Evolutionary conservation across 2,113 vertebrate species (phyloP).

Genomic region (Todiramphus chloris): DNA sequence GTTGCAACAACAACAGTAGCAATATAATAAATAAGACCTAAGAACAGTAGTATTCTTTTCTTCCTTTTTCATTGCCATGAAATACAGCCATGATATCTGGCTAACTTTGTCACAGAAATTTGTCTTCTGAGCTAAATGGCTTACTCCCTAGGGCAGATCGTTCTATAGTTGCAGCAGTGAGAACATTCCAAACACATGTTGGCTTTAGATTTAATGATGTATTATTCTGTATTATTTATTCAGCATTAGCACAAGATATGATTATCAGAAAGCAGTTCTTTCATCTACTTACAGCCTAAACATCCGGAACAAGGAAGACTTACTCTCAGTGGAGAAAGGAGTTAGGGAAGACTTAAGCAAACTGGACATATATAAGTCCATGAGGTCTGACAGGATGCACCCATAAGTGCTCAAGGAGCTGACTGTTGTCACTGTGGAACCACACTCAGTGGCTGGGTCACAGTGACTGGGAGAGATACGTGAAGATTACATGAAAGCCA

Average conservation of each 20-base stretch:
- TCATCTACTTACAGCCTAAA: background rate
- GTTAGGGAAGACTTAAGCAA: background rate
- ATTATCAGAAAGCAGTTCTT: background rate
- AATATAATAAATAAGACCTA: background rate
- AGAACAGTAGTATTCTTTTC: background rate
- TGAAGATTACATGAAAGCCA: background rate
- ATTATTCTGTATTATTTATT: background rate
- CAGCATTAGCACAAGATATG: background rate
- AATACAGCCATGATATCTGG: background rate
- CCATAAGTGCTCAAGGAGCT: background rate
- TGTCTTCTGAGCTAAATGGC: background rate
- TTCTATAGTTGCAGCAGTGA: background rate
- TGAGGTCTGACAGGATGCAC: background rate
- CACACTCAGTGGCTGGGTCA: background rate
- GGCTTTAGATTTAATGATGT: background rate
- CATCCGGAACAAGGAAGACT: background rate
- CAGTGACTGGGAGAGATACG: background rate
- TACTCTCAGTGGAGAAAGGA: background rate
- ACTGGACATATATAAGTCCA: fast-evolving
- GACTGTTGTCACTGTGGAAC: background rate
- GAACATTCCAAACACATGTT: background rate
- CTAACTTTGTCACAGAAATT: background rate
- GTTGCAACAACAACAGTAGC: background rate
- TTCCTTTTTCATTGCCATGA: background rate
- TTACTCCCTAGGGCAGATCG: background rate